Conservation (phyloP, 2,888 invertebrate genomes). For the Ephialtes manifestator region DNA sequence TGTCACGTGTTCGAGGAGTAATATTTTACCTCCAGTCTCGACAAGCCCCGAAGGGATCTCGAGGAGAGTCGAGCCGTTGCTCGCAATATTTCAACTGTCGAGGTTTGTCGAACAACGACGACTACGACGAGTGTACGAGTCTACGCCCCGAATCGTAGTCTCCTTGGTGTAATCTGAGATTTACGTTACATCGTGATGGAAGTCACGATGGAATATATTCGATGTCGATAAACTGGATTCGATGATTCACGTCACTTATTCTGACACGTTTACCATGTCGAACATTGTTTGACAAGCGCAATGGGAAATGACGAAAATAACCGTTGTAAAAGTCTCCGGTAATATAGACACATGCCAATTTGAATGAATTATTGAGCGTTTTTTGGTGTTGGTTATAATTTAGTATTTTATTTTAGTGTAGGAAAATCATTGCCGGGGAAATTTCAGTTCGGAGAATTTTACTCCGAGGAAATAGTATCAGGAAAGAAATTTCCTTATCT, state of each 20-base stretch:
- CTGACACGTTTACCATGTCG: not conserved
- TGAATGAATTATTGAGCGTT: too few relatives aligned
- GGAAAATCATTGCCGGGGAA: too few relatives aligned
- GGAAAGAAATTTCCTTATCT: too few relatives aligned
- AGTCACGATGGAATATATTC: constrained; percentile 33
- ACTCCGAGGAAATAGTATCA: too few relatives aligned
- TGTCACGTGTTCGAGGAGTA: constrained; percentile 40
- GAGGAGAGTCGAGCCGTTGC: not conserved
- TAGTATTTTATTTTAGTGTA: too few relatives aligned
- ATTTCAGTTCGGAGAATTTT: too few relatives aligned
- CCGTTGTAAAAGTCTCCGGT: too few relatives aligned
- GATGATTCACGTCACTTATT: constrained; percentile 4
- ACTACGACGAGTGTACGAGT: not conserved
- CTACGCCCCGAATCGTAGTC: constrained; percentile 8
- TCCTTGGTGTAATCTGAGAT: constrained; percentile 17
- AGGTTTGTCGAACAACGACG: constrained; percentile 24
- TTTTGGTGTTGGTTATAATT: too few relatives aligned
- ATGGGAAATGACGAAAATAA: too few relatives aligned
- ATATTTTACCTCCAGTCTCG: constrained; percentile 32
- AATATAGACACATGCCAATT: too few relatives aligned
- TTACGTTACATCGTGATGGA: constrained; percentile 20
- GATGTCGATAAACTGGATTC: constrained; percentile 10
- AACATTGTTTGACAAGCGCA: not conserved
- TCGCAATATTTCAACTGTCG: constrained; percentile 46
- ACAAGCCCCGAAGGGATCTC: constrained; percentile 12